Base-by-base conservation (phyloP, 37 sponge, comb jelly and placozoan genomes). In the Bolinopsis microptera region DNA sequence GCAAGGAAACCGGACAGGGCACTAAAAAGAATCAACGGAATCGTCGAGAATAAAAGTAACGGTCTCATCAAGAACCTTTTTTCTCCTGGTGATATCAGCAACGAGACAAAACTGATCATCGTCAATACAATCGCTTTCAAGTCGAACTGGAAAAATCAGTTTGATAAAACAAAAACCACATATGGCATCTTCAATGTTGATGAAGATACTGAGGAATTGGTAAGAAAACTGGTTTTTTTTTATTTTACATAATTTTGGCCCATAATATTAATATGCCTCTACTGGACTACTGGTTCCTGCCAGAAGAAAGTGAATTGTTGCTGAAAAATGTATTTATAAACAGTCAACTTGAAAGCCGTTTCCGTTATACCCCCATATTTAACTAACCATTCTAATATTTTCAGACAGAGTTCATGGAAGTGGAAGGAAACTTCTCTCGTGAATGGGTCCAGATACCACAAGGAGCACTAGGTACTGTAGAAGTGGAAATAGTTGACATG, bases 71-170 rank as follows among this genome's bases (percentile, higher is more conserved):
- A 41, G 61, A 48, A 86, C 30, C 90, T 86, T 0, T 86, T 86
- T 25, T 2, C 26, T 5, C 30, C 25, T 28, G 90, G 90, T 2
- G n/a, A 5, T 24, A 86, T 86, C 61, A 40, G 22, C 90, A 41
- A 39, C 30, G 90, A 27, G 31, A 86, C 90, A 25, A 86, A 38
- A 21, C 24, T 34, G 13, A 41, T 86, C 27, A 27, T 86, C 61
- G 90, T 86, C 27, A 86, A 86, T 27, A 86, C 90, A 0, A 86
- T 86, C 90, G 21, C 90, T 23, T 86, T 86, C 28, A 38, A 34
- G 22, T 39, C 41, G 2, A 41, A 86, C 39, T 86, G 90, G 90
- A 1, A 40, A 38, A 0, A 86, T 1, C 41, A 86, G 90, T 86
- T 86, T 23, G 90, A 86, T 30, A 86, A 86, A 38, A 16, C 32